Base-by-base conservation (phyloP, 1,140 invertebrate genomes). In the Megathymus violae region DNA sequence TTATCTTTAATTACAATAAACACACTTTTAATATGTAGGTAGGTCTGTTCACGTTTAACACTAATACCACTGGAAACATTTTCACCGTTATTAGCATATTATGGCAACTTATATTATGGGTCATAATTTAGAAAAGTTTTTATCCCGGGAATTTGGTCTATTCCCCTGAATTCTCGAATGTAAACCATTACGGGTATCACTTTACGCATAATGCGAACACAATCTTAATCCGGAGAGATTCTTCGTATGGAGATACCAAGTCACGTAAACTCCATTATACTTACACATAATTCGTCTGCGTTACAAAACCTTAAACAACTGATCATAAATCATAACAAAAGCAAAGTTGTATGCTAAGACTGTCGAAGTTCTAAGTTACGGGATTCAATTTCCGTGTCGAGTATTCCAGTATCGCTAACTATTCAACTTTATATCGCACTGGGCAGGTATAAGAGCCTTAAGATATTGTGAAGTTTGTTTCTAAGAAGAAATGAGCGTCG, bases 321-420 rank as follows among this genome's bases (percentile, higher is more conserved):
- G 22, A 9, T 44, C 38, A 22, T 56, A 56, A 56, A 56, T 56
- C 51, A 56, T 43, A 54, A 40, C 36, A 38, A 36, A 41, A 56
- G 51, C 14, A 11, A 7, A 47, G 44, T 47, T 44, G 38, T 16
- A 36, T 25, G 13, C 25, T 31, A 56, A 43, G 17, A 43, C 22
- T 43, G 11, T 10, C 14, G 36, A 56, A 43, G 51, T 41, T n/a
- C 19, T 16, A 54, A 54, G 36, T 54, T 54, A 11, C 40, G 27
- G 40, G 40, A 43, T 56, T 56, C 52, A 56, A 56, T 56, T 43
- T 56, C 52, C 52, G 52, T 3, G 22, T 25, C 7, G 22, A 22
- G 22, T 44, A 41, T 47, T 41, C 27, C 38, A 52, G 34, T 40
- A 40, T 52, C 36, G 15, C 31, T 51, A 51, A 51, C 48, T 36